These are phyloP conservation scores for Gerris lacustris DNA, from an alignment of 2,888 invertebrate species.

Conservation along the genomic window DNA sequence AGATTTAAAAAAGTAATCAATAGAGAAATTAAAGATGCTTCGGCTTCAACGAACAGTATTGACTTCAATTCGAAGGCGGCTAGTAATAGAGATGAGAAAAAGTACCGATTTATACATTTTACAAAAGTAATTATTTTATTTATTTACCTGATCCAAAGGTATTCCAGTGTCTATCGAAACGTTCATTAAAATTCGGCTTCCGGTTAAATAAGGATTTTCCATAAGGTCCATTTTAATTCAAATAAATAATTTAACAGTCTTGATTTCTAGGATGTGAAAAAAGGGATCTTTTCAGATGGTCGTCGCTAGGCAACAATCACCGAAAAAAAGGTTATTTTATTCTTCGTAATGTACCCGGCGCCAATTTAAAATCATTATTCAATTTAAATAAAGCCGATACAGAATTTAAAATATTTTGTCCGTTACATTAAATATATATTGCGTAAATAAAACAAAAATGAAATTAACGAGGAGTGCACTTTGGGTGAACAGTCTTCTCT, in stretches of 20 bases:
- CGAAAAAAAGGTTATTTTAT: not conserved
- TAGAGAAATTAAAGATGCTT: no score
- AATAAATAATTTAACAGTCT: not conserved
- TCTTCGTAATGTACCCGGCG: no score
- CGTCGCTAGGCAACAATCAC: not conserved
- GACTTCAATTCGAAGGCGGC: no score
- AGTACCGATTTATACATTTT: no score
- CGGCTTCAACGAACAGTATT: no score
- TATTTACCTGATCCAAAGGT: conserved; percentile 60
- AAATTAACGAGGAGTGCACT: not conserved
- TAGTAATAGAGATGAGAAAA: no score
- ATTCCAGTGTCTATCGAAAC: conserved; percentile 40
- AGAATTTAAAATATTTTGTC: no score
- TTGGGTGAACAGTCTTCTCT: not conserved
- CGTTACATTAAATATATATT: not conserved
- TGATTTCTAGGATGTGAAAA: not conserved
- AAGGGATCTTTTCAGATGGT: not conserved
- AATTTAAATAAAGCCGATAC: not conserved
- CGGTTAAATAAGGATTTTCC: conserved; percentile 33
- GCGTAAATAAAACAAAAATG: not conserved
- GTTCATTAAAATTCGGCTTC: conserved; percentile 56
- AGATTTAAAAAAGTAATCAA: no score
- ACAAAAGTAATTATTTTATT: no score
- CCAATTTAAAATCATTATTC: not conserved
- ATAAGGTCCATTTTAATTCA: not conserved